Evolutionary conservation across 2,888 invertebrate species (phyloP), one percentile per base, ranked within the genome.

Genomic region (Clusia tigrina): DNA sequence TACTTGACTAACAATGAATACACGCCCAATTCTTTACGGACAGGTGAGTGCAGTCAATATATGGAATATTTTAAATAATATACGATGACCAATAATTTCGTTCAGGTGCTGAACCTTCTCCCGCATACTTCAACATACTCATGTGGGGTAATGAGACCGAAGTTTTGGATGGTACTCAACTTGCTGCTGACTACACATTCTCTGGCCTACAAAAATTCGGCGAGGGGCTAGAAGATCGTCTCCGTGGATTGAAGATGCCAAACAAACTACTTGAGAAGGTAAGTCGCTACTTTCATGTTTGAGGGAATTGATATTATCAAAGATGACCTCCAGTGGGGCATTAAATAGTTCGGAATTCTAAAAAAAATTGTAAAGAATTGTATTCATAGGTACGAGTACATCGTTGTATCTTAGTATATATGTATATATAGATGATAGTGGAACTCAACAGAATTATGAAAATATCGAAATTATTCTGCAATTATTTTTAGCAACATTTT

Each of bases 101-200:
- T n/a, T n/a, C 48, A 95, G 96, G 96, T 76, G 95, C 96, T 66
- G 95, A 96, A 83, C 96, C 96, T 66, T 95, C 95, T 46, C 94
- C 95, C 58, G 94, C 94, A 38, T 94, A 94, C 82, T 95, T 95
- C 85, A 95, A 95, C 80, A 92, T 97, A 68, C 85, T 96, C 71
- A 94, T 93, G 90, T 88, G 94, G 83, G 96, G 96, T 59, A 90
- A 94, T 70, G 89, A 91, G 73, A 91, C 93, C 26, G 91, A 94
- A 85, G 89, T 94, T 57, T 84, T 95, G 58, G 95, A 96, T 78
- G 96, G 96, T 22, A 95, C 95, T 18, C 95, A 96, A 83, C 85
- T 97, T 70, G 94, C 95, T n/a, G 95, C 96, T 22, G 96, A 96
- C 80, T 95, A 94, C 89, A 94, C 95, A 22, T 96, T 96, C 84